Evolutionary conservation across 2,113 vertebrate genomes (phyloP).

Genomic region (Paralichthys olivaceus): DNA sequence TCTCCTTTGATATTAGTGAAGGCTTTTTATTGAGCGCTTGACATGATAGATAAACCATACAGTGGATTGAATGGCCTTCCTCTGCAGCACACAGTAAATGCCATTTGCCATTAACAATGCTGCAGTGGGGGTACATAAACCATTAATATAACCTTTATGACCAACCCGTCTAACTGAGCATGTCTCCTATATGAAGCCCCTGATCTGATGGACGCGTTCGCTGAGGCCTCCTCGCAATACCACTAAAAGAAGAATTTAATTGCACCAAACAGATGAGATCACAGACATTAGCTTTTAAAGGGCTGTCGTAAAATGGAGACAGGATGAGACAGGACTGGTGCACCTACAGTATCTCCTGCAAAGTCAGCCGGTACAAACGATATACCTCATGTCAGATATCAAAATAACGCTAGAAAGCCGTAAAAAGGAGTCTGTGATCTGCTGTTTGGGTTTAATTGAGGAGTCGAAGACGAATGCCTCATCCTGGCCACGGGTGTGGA

Average conservation of each 20-base stretch:
- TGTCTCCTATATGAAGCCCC: conserved; percentile 63
- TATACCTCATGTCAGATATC: not conserved
- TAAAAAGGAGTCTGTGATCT: conserved; percentile 53
- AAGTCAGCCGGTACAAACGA: conserved; percentile 65
- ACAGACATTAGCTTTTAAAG: conserved; percentile 80
- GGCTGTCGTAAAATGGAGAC: conserved; percentile 72
- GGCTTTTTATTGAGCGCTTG: conserved; percentile 82
- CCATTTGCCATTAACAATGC: conserved; percentile 83
- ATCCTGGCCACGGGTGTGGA: conserved; percentile 74
- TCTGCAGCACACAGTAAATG: conserved; percentile 81
- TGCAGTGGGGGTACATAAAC: conserved; percentile 80
- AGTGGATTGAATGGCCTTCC: conserved; percentile 79
- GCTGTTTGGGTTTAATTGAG: conserved; percentile 72
- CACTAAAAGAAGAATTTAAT: conserved; percentile 79
- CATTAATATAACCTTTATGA: conserved; percentile 84
- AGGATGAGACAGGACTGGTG: conserved; percentile 52
- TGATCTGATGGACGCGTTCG: conserved; percentile 71
- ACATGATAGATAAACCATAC: conserved; percentile 85
- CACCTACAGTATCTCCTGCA: conserved; percentile 54
- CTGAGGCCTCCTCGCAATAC: conserved; percentile 66
- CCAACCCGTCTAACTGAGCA: conserved; percentile 77
- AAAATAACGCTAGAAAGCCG: conserved; percentile 40
- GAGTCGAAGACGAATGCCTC: conserved; percentile 64
- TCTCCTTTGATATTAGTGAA: conserved; percentile 81
- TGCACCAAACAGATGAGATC: conserved; percentile 80